These are phyloP conservation scores for Galaxea fascicularis DNA, from an alignment of 92 coral and sea anemone genomes.

Conservation along the genomic window DNA sequence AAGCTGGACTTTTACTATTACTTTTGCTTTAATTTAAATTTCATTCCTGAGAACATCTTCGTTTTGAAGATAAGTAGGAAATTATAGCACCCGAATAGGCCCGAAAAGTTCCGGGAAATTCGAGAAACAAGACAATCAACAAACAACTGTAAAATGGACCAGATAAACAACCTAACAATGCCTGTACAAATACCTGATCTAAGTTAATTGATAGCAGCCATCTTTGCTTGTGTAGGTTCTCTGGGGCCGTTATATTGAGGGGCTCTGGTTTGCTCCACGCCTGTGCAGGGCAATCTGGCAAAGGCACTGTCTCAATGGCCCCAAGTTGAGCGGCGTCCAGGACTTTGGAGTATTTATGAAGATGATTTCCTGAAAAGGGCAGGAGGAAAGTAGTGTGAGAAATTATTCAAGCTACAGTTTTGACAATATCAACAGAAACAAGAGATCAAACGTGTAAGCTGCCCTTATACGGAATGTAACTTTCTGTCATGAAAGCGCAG, in stretches of 20 bases:
- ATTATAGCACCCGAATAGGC: too few relatives aligned
- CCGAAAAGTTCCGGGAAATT: background rate
- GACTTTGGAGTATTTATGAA: slow-evolving; percentile 97
- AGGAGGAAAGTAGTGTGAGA: background rate
- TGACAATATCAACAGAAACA: too few relatives aligned
- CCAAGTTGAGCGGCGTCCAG: slow-evolving; percentile 86
- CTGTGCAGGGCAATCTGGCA: slow-evolving; percentile 82
- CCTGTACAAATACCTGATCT: slow-evolving; percentile 70
- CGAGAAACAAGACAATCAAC: background rate
- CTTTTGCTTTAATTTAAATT: too few relatives aligned
- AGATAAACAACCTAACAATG: background rate
- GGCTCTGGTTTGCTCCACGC: slow-evolving; percentile 92
- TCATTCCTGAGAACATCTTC: too few relatives aligned
- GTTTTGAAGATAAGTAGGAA: too few relatives aligned
- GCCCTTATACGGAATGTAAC: too few relatives aligned
- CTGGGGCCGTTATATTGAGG: slow-evolving; percentile 82
- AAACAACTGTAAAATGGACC: too few relatives aligned
- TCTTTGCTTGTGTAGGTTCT: slow-evolving; percentile 83
- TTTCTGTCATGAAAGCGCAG: too few relatives aligned
- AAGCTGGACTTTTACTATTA: too few relatives aligned
- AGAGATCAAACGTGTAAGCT: too few relatives aligned
- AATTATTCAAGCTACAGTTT: too few relatives aligned
- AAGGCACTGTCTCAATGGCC: slow-evolving; percentile 84
- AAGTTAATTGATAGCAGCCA: slow-evolving; percentile 81
- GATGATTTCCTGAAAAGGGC: slow-evolving; percentile 79